Evolutionary conservation across 2,888 invertebrate species (phyloP), one percentile per base, ranked within the genome.

Genomic region (Rambutsinella grinnellia): DNA sequence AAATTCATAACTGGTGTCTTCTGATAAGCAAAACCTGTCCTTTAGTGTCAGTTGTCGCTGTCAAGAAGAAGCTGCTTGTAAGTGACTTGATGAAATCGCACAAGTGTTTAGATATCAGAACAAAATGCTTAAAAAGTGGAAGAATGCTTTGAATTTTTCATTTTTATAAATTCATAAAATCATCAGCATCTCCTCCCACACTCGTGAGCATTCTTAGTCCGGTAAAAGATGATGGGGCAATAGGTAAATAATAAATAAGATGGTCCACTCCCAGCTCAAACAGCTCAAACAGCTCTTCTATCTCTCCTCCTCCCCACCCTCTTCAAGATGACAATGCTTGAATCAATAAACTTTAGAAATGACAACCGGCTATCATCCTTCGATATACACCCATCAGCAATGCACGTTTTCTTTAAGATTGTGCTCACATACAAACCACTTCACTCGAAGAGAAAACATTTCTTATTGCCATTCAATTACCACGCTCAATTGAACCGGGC

Each of bases 301-400:
- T 56, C 28, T 27, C 57, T 56, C 24, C 27, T 49, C 63, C 44
- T 23, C 28, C 28, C 53, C 19, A 26, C 28, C 19, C 53, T 26
- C 53, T 5, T n/a, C n/a, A 71, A 60, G 54, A 67, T 74, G 66
- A 74, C 74, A 66, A 60, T 44, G 74, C 74, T 67, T 74, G 66
- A 74, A 74, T 74, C 74, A 74, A 74, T 74, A 74, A 74, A 74
- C 74, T 66, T 66, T 26, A 28, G 61, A 66, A 61, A 74, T 74
- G 74, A 66, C 74, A 74, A 24, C 66, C 67, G 57, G 24, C 65
- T 57, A 63, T 24, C 53, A 21, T 26, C 8, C 60, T 23, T 69
- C 60, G 27, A 24, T 49, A 74, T 74, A 74, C 74, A 74, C 74
- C 74, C 74, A 74, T 54, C 26, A 44, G n/a, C 13, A 44, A 36